phyloP scores from a whole-genome alignment of 2,888 invertebrate genomes.

The Sericinus montela region DNA sequence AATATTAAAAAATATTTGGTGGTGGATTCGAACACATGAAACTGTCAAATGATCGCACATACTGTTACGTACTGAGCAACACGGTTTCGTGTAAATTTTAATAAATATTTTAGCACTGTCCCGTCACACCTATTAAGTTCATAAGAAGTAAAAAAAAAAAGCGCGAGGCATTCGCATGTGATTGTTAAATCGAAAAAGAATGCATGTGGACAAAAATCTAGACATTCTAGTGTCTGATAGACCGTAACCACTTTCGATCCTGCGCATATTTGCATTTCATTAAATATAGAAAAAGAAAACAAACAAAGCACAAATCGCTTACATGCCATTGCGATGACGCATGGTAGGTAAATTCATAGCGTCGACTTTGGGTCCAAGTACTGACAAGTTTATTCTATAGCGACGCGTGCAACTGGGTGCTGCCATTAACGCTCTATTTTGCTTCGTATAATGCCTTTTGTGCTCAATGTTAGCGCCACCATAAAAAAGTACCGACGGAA shows the following conservation, averaged over 20 bases:
- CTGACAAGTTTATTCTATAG: too few species aligned
- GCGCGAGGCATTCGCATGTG: too few species aligned
- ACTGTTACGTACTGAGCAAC: too few species aligned
- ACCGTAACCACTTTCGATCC: constrained; percentile 14
- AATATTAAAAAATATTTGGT: too few species aligned
- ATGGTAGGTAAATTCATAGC: constrained; percentile 24
- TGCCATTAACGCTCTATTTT: constrained; percentile 54
- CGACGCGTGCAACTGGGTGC: constrained; percentile 28
- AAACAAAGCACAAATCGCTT: constrained; percentile 23
- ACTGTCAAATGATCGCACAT: too few species aligned
- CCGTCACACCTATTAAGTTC: too few species aligned
- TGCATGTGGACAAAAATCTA: constrained; percentile 2
- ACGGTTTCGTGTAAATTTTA: too few species aligned
- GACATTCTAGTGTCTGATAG: constrained; percentile 10
- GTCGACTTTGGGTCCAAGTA: constrained; percentile 23
- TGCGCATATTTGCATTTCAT: constrained; percentile 16
- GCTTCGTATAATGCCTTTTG: constrained; percentile 48
- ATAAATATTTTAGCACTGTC: too few species aligned
- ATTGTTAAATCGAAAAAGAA: too few species aligned
- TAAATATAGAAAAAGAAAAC: constrained; percentile 21
- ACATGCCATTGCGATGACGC: constrained; percentile 37
- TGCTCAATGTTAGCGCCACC: constrained; percentile 70
- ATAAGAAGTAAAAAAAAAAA: too few species aligned
- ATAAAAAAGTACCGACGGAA: constrained; percentile 71
- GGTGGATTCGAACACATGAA: too few species aligned